Evolutionary conservation across 2,888 invertebrate species (phyloP).

Genomic region (Synergus itoensis): DNA sequence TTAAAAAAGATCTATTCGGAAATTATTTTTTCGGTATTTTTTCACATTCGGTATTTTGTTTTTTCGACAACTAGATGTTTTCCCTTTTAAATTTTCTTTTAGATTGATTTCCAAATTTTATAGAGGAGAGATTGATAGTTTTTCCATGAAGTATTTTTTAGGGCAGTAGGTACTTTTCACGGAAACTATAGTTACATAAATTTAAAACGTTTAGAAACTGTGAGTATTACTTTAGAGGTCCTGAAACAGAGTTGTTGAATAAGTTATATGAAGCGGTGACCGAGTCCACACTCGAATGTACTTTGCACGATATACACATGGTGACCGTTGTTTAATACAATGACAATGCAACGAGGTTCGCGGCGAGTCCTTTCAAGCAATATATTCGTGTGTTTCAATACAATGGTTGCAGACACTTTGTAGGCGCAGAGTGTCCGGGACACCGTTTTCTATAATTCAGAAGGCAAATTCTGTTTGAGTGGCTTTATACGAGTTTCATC

Average conservation of each 20-base stretch:
- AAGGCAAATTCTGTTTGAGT: slow-evolving; percentile 61
- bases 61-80: no score
- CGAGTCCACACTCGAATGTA: slow-evolving; percentile 49
- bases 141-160: no score
- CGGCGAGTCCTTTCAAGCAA: slow-evolving; percentile 63
- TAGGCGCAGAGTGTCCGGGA: slow-evolving; percentile 58
- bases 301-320: slow-evolving; percentile 42
- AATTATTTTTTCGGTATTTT: no score
- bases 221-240: neutral
- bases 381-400: slow-evolving; percentile 50
- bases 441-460: slow-evolving; percentile 71
- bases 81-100: no score
- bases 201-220: neutral
- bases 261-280: slow-evolving; percentile 32
- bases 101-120: no score
- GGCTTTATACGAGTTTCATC: slow-evolving; percentile 46
- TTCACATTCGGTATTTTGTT: no score
- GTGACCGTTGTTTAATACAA: slow-evolving; percentile 71
- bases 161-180: no score
- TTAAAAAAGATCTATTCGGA: no score
- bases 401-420: slow-evolving; percentile 62
- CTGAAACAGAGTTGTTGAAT: slow-evolving; percentile 22
- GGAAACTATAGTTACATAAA: neutral
- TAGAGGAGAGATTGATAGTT: no score
- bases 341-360: slow-evolving; percentile 72